phyloP scores from a whole-genome alignment of 35 echinoderm and acorn worm genomes.

The Ophiothrix spiculata region DNA sequence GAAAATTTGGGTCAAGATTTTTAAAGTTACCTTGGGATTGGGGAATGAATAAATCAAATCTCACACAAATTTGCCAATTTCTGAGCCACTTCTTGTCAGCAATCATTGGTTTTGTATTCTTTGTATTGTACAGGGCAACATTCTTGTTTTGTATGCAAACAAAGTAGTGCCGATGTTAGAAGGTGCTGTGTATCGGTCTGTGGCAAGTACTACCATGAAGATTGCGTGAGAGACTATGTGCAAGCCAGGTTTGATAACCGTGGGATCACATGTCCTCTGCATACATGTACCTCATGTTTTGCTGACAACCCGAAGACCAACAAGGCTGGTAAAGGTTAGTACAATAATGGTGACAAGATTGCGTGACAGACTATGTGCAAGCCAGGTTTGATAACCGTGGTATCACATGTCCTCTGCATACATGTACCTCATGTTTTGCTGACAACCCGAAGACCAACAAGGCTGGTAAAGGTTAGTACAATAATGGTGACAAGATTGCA shows the following conservation, averaged over 20 bases:
- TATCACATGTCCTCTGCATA: conserved; percentile 89
- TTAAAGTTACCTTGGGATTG: too few species aligned
- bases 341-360: too few species aligned
- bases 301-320: conserved; percentile 87
- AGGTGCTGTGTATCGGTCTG: conserved; percentile 80
- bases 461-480: conserved; percentile 69
- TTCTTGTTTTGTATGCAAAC: conserved; percentile 89
- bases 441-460: conserved; percentile 86
- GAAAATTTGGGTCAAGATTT: too few species aligned
- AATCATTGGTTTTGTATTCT: too few species aligned
- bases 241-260: conserved; percentile 71
- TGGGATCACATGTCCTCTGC: conserved; percentile 86
- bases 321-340: conserved; percentile 79
- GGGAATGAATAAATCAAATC: too few species aligned
- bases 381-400: conserved; percentile 69
- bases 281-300: conserved; percentile 78
- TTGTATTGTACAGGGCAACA: conserved; percentile 71
- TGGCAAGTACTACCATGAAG: conserved; percentile 93
- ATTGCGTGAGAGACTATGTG: conserved; percentile 58
- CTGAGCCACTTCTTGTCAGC: too few species aligned
- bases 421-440: conserved; percentile 78
- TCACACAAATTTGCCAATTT: too few species aligned
- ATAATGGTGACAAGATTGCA: too few species aligned
- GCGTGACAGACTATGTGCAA: conserved; percentile 62
- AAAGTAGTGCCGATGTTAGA: conserved; percentile 60